These are phyloP conservation scores for Chrysomallon squamiferum DNA, from an alignment of 1,140 invertebrate species.

Conservation along the genomic window DNA sequence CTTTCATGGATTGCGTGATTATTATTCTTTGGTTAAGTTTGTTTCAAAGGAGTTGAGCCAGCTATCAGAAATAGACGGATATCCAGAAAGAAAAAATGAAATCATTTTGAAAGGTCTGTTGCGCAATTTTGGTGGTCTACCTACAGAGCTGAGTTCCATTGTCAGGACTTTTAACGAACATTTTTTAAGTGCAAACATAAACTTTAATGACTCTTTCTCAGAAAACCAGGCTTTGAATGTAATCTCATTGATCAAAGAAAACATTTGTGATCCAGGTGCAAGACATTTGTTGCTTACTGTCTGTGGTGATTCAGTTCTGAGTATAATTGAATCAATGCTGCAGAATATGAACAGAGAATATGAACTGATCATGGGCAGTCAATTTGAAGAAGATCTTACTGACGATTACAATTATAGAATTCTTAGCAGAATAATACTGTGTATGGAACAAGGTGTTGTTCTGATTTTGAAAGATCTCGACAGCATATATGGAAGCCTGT, in stretches of 20 bases:
- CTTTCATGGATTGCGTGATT: slow-evolving; percentile 52
- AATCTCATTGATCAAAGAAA: slow-evolving; percentile 19
- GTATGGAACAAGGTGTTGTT: slow-evolving; percentile 39
- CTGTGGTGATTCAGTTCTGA: slow-evolving; percentile 16
- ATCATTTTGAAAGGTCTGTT: slow-evolving; percentile 14
- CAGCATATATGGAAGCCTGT: slow-evolving; percentile 39
- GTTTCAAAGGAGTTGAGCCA: slow-evolving; percentile 4
- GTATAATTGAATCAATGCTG: slow-evolving; percentile 12
- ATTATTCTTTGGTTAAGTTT: slow-evolving; percentile 37
- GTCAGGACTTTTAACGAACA: slow-evolving; percentile 7
- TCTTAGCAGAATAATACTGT: slow-evolving; percentile 36
- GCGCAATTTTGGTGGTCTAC: slow-evolving; percentile 35
- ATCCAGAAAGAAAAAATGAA: not conserved
- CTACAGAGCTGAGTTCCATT: slow-evolving; percentile 3
- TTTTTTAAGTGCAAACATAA: not conserved
- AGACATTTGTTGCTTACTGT: slow-evolving; percentile 22
- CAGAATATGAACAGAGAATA: not conserved
- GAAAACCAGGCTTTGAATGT: not conserved
- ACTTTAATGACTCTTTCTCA: not conserved
- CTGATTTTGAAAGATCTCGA: slow-evolving; percentile 38
- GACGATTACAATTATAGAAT: slow-evolving; percentile 36
- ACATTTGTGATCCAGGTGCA: slow-evolving; percentile 14
- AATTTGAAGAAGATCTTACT: slow-evolving; percentile 33
- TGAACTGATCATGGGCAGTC: slow-evolving; percentile 30
- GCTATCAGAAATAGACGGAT: not conserved